These are phyloP conservation scores for Gymnarchus niloticus DNA, from an alignment of 2,113 vertebrate species.

Conservation along the genomic window DNA sequence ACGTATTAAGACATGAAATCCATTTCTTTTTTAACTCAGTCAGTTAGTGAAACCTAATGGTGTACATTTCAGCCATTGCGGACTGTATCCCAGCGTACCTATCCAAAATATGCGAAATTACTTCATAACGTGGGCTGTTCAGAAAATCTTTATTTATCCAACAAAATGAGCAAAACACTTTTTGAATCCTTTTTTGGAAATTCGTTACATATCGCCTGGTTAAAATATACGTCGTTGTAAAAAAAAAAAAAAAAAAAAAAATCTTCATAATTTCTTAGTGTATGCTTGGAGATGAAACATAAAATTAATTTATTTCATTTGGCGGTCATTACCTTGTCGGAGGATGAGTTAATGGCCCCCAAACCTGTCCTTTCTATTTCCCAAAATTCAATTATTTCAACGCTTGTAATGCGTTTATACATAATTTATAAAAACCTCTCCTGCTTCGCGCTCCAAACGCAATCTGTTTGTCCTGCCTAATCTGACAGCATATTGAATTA, in stretches of 20 bases:
- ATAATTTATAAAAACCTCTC: constrained; percentile 31
- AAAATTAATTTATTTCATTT: neutral
- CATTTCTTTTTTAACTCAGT: neutral
- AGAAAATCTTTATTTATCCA: neutral
- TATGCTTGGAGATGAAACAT: neutral
- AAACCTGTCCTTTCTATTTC: constrained; percentile 9
- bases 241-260: too few relatives aligned
- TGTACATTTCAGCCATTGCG: neutral
- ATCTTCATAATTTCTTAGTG: neutral
- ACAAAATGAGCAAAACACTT: neutral
- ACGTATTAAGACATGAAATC: neutral
- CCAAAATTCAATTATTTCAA: constrained; percentile 45
- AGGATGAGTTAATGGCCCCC: neutral
- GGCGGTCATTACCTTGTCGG: neutral
- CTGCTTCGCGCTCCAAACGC: constrained; percentile 42
- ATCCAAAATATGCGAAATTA: too few relatives aligned
- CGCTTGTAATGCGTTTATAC: constrained; percentile 8
- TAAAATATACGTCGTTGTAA: neutral
- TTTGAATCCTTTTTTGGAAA: neutral
- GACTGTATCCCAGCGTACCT: neutral
- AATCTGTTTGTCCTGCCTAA: constrained; percentile 57
- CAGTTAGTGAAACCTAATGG: neutral
- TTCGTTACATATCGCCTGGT: neutral
- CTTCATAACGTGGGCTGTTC: too few relatives aligned
- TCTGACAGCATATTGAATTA: constrained; percentile 60